These are phyloP conservation scores for Drosophila parabipectinata DNA, from an alignment of 1,140 invertebrate species.

Conservation along the genomic window DNA sequence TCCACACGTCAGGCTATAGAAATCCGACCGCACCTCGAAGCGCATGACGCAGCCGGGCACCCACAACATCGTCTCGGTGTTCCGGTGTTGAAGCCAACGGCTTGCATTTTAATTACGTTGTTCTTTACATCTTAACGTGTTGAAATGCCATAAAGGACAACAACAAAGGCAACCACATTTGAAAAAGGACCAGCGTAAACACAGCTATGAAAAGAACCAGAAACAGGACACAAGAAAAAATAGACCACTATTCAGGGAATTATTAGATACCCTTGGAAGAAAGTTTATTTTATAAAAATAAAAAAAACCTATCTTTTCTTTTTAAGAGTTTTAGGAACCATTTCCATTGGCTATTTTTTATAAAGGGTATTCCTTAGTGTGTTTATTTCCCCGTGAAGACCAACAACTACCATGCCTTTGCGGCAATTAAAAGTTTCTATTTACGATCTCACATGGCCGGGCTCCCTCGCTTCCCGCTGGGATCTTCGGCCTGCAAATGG, in stretches of 20 bases:
- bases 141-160: constrained; percentile 62
- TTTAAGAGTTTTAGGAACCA: background rate
- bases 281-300: background rate
- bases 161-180: constrained; percentile 17
- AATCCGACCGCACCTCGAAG: constrained; percentile 28
- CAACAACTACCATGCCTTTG: background rate
- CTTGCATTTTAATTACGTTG: constrained; percentile 74
- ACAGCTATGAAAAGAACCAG: constrained; percentile 22
- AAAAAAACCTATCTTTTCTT: background rate
- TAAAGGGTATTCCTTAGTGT: background rate
- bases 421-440: constrained; percentile 42
- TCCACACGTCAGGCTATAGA: constrained; percentile 1
- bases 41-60: constrained; percentile 43
- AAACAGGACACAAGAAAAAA: constrained; percentile 21
- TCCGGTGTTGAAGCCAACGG: constrained; percentile 26
- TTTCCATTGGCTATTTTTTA: background rate
- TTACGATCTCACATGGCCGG: constrained; percentile 30
- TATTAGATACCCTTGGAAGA: constrained; percentile 6
- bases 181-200: constrained; percentile 23
- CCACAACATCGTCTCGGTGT: constrained; percentile 19
- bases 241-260: too few species aligned
- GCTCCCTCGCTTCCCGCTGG: constrained; percentile 1
- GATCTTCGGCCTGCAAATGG: constrained; percentile 32
- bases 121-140: constrained; percentile 75
- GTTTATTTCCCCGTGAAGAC: background rate